Conservation (phyloP, 2,113 vertebrate species). For the Lepus americanus region DNA sequence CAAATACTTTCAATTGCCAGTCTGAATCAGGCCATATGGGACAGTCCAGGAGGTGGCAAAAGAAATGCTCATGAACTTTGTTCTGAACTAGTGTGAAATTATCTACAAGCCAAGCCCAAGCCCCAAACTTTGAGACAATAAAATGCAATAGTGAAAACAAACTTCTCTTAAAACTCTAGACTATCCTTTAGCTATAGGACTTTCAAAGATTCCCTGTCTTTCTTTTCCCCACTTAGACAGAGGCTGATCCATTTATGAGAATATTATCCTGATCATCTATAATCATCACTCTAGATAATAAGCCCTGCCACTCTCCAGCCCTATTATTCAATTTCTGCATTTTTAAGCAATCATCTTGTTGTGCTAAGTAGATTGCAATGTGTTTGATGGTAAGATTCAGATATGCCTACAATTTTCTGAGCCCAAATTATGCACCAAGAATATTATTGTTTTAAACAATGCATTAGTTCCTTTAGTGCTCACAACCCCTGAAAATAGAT, state of each 20-base stretch:
- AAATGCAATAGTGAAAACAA: background rate
- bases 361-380: slow-evolving; percentile 1
- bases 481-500: slow-evolving; percentile 1
- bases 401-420: slow-evolving; percentile 41
- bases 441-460: slow-evolving; percentile 39
- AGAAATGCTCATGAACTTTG: background rate
- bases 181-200: background rate
- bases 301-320: background rate
- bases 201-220: background rate
- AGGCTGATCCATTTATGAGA: background rate
- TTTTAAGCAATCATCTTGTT: slow-evolving; percentile 46
- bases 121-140: background rate
- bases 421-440: background rate
- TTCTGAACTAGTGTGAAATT: background rate
- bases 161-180: background rate
- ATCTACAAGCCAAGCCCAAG: background rate
- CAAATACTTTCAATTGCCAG: background rate
- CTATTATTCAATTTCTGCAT: background rate
- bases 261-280: background rate
- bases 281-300: slow-evolving; percentile 26
- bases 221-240: background rate
- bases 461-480: slow-evolving; percentile 42
- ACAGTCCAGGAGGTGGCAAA: background rate
- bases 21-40: background rate
- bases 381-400: background rate